Percentiles rank a stretch among this genome's conserved stretches.
Conservation (phyloP, 1,140 invertebrate species). For the Pogonomyrmex californicus region DNA sequence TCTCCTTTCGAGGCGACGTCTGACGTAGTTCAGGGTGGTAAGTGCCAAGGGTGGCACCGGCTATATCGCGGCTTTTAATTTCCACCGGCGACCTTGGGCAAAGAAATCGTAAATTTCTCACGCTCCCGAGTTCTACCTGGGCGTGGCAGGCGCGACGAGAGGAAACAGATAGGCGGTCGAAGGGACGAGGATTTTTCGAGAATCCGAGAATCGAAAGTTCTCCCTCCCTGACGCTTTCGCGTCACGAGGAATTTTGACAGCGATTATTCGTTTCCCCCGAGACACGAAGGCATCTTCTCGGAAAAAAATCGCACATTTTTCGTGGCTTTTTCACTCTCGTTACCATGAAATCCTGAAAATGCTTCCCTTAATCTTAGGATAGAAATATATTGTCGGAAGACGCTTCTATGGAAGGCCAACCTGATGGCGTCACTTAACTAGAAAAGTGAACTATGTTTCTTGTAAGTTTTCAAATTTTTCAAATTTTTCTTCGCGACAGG, state of each 20-base stretch:
- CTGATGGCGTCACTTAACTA: not conserved
- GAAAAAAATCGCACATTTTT: conserved; percentile 2
- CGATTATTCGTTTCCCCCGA: conserved; percentile 4
- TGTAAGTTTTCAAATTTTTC: not conserved
- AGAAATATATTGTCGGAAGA: not conserved
- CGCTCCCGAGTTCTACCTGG: conserved; percentile 47
- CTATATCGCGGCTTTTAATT: conserved; percentile 67
- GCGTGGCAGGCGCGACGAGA: conserved; percentile 45
- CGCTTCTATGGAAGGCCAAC: not conserved
- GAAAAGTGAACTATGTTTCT: not conserved
- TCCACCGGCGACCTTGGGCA: conserved; percentile 59
- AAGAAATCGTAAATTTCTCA: conserved; percentile 76
- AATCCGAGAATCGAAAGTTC: conserved; percentile 7
- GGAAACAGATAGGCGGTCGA: conserved; percentile 46
- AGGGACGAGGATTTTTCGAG: conserved; percentile 1
- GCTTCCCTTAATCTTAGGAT: not conserved
- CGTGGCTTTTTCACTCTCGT: conserved; percentile 1
- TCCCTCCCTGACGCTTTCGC: not conserved
- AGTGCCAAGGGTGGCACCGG: conserved; percentile 48
- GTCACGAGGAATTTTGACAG: not conserved
- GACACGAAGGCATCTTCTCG: not conserved
- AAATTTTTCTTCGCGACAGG: not conserved
- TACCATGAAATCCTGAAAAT: not conserved
- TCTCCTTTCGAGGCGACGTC: conserved; percentile 34
- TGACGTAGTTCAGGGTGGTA: conserved; percentile 40